Conservation (phyloP, 2,888 invertebrate species). For the Phyto melanocephala region DNA sequence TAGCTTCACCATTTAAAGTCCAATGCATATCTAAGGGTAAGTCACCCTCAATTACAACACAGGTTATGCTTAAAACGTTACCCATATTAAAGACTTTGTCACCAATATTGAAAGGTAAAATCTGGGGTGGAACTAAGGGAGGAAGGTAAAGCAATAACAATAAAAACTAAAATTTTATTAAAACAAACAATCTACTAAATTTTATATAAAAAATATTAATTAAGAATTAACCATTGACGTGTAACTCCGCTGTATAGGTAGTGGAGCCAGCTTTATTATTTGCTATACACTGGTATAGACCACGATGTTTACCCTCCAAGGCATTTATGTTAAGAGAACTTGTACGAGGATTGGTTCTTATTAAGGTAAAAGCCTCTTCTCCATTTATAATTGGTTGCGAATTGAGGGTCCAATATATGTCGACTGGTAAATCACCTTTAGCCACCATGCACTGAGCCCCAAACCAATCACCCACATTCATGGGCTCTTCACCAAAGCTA, state of each 20-base stretch:
- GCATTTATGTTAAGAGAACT: conserved; percentile 82
- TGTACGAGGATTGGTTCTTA: conserved; percentile 81
- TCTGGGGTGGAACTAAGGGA: conserved; percentile 79
- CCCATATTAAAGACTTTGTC: conserved; percentile 82
- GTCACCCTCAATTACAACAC: conserved; percentile 87
- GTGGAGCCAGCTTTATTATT: conserved; percentile 81
- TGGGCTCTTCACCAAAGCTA: conserved; percentile 85
- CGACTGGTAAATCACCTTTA: conserved; percentile 88
- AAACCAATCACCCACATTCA: conserved; percentile 84
- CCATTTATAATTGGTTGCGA: conserved; percentile 82
- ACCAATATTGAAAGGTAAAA: conserved; percentile 81
- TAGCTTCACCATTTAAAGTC: conserved; percentile 82
- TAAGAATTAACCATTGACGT: conserved; percentile 81
- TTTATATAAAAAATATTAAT: not conserved
- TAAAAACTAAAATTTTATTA: too few species aligned
- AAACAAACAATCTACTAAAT: too few species aligned
- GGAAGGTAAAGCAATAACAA: too few species aligned
- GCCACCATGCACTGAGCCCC: conserved; percentile 85
- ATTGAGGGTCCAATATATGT: conserved; percentile 85
- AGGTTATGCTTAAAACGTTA: conserved; percentile 83
- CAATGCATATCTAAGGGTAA: conserved; percentile 86
- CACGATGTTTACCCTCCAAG: conserved; percentile 82
- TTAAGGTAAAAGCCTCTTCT: conserved; percentile 82
- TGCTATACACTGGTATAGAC: conserved; percentile 84
- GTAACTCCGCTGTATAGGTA: conserved; percentile 81